These are phyloP conservation scores for Apostichopus parvimensis DNA, from an alignment of 35 echinoderm and acorn worm genomes.

Conservation along the genomic window DNA sequence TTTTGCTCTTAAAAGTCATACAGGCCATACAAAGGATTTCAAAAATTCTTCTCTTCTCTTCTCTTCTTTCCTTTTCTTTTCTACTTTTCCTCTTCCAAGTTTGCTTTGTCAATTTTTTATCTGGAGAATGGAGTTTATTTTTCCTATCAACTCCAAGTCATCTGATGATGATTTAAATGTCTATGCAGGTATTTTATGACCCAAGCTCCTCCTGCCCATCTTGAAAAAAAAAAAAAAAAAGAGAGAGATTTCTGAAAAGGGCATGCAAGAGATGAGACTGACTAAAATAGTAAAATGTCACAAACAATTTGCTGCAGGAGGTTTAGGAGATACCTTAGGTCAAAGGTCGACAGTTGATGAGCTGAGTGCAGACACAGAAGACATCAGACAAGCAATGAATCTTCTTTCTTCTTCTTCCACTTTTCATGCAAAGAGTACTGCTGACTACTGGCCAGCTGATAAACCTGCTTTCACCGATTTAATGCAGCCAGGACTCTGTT, in stretches of 20 bases:
- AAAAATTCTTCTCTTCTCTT: no score
- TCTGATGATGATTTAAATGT: conserved; percentile 13
- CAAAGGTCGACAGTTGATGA: conserved; percentile 19
- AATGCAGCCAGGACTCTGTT: no score
- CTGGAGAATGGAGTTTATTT: conserved; percentile 3
- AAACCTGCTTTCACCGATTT: no score
- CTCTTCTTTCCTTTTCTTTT: neutral
- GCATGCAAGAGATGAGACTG: neutral
- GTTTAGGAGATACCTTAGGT: neutral
- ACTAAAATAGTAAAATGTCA: neutral
- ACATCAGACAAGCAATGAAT: conserved; percentile 21
- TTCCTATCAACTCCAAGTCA: neutral
- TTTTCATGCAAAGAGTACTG: neutral
- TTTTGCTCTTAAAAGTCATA: no score
- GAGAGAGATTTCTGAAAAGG: neutral
- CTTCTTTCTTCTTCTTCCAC: neutral
- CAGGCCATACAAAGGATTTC: neutral
- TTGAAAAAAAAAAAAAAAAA: neutral
- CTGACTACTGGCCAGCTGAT: no score
- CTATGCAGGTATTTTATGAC: neutral
- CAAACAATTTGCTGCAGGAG: neutral
- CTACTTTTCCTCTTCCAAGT: neutral
- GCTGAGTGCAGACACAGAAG: neutral
- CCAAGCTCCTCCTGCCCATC: neutral
- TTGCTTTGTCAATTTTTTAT: neutral